Percentiles rank a stretch among this genome's conserved stretches.
phyloP scores from a whole-genome alignment of 1,140 invertebrate genomes.

The Luehdorfia chinensis region DNA sequence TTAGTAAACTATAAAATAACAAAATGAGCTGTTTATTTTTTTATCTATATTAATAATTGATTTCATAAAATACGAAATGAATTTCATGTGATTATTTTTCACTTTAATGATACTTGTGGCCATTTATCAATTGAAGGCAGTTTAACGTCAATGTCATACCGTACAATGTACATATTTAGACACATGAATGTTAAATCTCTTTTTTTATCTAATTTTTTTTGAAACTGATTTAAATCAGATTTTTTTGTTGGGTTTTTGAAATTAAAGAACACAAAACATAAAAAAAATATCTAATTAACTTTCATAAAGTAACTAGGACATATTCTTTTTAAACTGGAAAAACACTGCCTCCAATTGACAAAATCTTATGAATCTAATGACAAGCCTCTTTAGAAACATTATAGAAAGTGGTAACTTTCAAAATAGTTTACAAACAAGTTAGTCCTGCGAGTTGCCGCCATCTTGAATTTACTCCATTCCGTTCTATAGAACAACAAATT shows the following conservation, averaged over 20 bases:
- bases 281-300: no score
- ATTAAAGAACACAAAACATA: no score
- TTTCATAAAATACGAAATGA: slow-evolving; percentile 17
- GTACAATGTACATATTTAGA: no score
- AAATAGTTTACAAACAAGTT: slow-evolving; percentile 36
- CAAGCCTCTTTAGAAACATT: slow-evolving; percentile 45
- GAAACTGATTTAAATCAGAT: no score
- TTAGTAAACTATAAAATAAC: slow-evolving; percentile 55
- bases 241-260: no score
- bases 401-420: slow-evolving; percentile 43
- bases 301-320: no score
- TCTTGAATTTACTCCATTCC: no score
- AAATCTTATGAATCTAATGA: slow-evolving; percentile 24
- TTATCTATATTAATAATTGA: slow-evolving; percentile 13
- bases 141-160: no score
- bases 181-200: no score
- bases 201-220: no score
- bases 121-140: slow-evolving; percentile 15
- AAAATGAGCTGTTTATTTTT: slow-evolving; percentile 31
- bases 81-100: slow-evolving; percentile 15
- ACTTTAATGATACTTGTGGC: slow-evolving; percentile 9
- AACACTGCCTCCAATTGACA: slow-evolving; percentile 14
- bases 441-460: slow-evolving; percentile 4
- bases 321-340: neutral
- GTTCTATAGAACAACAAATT: no score